phyloP scores from a whole-genome alignment of 2,113 vertebrate genomes.

The Prionailurus viverrinus region DNA sequence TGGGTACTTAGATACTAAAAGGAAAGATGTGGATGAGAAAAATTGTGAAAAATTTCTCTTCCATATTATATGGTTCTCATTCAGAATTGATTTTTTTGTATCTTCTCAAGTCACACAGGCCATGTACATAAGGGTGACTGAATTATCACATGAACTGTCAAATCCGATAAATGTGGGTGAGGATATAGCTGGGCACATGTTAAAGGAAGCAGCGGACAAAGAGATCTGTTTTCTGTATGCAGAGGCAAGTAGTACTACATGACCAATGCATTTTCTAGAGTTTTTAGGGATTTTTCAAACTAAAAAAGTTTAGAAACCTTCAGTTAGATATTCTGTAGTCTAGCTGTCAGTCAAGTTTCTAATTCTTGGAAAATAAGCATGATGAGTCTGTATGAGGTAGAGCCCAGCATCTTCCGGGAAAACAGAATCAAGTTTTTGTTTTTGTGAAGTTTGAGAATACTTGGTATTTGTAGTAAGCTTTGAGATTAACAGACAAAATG shows the following conservation, averaged over 20 bases:
- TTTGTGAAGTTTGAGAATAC: neutral
- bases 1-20: neutral
- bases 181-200: neutral
- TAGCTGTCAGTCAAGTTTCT: neutral
- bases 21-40: conserved; percentile 55
- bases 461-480: neutral
- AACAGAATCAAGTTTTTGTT: neutral
- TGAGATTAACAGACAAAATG: neutral
- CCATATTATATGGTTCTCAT: conserved; percentile 47
- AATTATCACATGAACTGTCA: conserved; percentile 69
- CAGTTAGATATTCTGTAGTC: neutral
- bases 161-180: conserved; percentile 41
- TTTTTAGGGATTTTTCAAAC: neutral
- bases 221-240: neutral
- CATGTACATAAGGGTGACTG: conserved; percentile 1
- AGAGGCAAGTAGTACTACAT: neutral
- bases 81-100: conserved; percentile 64
- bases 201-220: conserved; percentile 50
- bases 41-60: conserved; percentile 49
- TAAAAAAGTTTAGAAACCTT: neutral
- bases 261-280: neutral
- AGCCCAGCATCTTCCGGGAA: neutral
- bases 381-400: neutral
- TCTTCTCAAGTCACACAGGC: conserved; percentile 52
- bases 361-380: neutral